Conservation (phyloP, 1,140 invertebrate species). For the Cyclargus thomasi region DNA sequence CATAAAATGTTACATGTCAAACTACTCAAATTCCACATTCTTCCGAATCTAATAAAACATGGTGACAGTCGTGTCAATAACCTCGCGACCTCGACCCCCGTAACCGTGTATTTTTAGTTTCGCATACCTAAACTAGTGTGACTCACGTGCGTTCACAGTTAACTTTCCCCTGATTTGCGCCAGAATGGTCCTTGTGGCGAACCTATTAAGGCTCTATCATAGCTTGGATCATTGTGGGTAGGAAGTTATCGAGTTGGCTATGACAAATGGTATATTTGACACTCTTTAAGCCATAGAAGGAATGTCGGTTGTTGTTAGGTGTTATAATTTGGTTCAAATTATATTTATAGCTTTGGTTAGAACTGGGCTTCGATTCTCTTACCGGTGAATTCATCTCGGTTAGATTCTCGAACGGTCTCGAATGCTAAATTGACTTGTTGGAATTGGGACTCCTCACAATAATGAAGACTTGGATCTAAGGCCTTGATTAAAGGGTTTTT, state of each 20-base stretch:
- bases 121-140: conserved; percentile 44
- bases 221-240: neutral
- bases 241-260: neutral
- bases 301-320: neutral
- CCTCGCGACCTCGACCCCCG: conserved; percentile 45
- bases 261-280: neutral
- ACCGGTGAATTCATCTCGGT: no score
- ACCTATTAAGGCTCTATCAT: no score
- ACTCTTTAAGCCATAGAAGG: neutral
- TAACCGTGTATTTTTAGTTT: conserved; percentile 49
- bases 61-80: conserved; percentile 21
- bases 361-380: neutral
- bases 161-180: no score
- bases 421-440: no score
- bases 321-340: neutral
- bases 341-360: neutral
- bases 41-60: conserved; percentile 13
- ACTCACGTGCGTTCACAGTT: conserved; percentile 22
- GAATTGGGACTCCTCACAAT: no score
- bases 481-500: no score
- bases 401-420: no score
- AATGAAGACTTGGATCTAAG: no score
- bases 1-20: neutral
- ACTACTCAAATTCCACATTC: conserved; percentile 14
- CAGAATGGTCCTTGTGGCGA: no score